Base-by-base conservation (phyloP, 2,113 vertebrate species). In the Macquaria australasica region DNA sequence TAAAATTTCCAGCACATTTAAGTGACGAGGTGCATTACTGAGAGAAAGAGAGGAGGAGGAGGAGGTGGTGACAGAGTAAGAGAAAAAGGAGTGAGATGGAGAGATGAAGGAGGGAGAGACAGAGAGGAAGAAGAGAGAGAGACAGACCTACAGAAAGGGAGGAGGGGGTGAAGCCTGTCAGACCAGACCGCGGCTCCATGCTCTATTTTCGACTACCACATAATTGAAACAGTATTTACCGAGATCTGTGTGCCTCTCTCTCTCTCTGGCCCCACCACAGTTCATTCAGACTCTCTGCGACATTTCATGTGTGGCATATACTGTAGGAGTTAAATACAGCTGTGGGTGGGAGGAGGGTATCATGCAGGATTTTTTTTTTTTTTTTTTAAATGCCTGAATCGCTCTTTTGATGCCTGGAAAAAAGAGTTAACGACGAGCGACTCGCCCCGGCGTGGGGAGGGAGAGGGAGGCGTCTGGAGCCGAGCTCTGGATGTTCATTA, bases 151-250 rank as follows among this genome's bases (percentile, higher is more conserved):
- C 39, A 74, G 56, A 79, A 31, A 71, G 77, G 78, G 62, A 73
- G 62, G 58, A 73, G 62, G 58, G 59, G 70, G 81, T 48, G 67
- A 68, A 90, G 92, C 41, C 90, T 92, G 85, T 89, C 73, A 93
- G 93, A 95, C 95, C 95, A 94, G 95, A 96, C 96, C 95, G 94
- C 95, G 93, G 92, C 96, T 96, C 96, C 94, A 94, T 89, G 91
- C 93, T 95, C 96, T 97, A 96, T 97, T 97, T 97, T 97, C 90
- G 90, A 96, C 96, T 95, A 93, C 95, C 95, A 92, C 96, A 96
- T 97, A 97, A 97, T 97, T 97, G 97, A 97, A 97, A 96, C 96
- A 96, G 94, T 95, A 96, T 97, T 97, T 95, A 95, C 92, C 63
- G 87, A 87, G 88, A 90, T 89, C 92, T 92, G 86, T 88, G 60